phyloP scores from a whole-genome alignment of 2,797 vertebrate species.

The Eospalax fontanierii region DNA sequence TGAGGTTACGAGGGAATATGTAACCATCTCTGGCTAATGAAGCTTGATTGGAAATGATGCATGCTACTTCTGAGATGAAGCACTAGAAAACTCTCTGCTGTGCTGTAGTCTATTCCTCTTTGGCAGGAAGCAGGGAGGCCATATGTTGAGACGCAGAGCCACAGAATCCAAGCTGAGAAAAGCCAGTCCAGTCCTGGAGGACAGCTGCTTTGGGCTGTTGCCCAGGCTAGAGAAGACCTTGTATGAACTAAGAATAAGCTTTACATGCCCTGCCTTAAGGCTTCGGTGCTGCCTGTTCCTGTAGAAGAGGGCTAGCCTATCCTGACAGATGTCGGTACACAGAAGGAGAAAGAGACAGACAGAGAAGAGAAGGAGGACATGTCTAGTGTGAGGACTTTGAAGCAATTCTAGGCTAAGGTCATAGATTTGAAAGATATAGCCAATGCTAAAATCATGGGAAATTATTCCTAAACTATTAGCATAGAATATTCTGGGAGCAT shows the following conservation, averaged over 20 bases:
- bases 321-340: neutral
- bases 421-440: neutral
- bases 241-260: neutral
- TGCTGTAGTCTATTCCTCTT: neutral
- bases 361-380: no score
- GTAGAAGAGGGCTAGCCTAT: neutral
- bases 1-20: neutral
- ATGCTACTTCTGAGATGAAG: neutral
- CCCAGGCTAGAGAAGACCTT: neutral
- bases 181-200: neutral
- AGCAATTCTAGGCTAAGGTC: neutral
- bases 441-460: neutral
- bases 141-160: neutral
- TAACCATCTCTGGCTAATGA: neutral
- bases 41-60: neutral
- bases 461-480: neutral
- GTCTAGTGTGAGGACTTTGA: neutral
- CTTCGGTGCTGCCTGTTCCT: neutral
- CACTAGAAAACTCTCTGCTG: neutral
- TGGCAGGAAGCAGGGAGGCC: slow-evolving; percentile 7
- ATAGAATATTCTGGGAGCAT: neutral
- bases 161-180: neutral
- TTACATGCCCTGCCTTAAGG: neutral
- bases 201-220: slow-evolving; percentile 26
- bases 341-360: neutral